phyloP scores from a whole-genome alignment of 2,797 vertebrate genomes.

The Huso huso region DNA sequence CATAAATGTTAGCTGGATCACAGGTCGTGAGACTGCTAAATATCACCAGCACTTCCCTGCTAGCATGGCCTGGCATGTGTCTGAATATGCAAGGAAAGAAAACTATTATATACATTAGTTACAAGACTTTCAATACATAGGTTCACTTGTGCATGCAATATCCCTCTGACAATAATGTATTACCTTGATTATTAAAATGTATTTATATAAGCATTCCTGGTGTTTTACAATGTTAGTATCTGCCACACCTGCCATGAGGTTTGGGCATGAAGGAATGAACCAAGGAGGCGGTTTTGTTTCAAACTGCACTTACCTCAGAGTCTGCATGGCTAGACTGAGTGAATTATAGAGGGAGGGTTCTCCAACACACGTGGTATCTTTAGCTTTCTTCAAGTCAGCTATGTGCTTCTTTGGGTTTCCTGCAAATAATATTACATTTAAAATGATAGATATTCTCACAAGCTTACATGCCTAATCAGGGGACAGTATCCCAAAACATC shows the following conservation, averaged over 20 bases:
- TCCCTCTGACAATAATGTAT: no score
- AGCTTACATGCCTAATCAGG: not conserved
- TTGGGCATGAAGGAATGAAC: no score
- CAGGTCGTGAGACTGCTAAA: constrained; percentile 95
- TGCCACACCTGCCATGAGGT: no score
- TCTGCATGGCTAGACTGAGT: constrained; percentile 78
- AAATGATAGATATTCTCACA: not conserved
- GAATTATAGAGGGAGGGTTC: constrained; percentile 95
- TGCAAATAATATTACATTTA: constrained; percentile 35
- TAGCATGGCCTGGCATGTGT: constrained; percentile 94
- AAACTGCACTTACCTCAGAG: constrained; percentile 73
- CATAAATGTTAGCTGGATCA: constrained; percentile 90
- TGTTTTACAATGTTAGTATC: no score
- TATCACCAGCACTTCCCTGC: constrained; percentile 85
- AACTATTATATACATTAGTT: not conserved
- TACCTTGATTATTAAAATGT: no score
- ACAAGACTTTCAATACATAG: no score
- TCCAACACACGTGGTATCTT: constrained; percentile 73
- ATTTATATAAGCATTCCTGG: no score
- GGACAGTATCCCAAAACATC: no score
- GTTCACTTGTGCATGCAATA: no score
- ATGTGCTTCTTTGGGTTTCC: constrained; percentile 86
- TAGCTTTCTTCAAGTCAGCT: constrained; percentile 77
- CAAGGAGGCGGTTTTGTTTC: not conserved
- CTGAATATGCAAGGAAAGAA: constrained; percentile 42